phyloP scores from a whole-genome alignment of 2,797 vertebrate genomes.

The Vespertilio murinus region DNA sequence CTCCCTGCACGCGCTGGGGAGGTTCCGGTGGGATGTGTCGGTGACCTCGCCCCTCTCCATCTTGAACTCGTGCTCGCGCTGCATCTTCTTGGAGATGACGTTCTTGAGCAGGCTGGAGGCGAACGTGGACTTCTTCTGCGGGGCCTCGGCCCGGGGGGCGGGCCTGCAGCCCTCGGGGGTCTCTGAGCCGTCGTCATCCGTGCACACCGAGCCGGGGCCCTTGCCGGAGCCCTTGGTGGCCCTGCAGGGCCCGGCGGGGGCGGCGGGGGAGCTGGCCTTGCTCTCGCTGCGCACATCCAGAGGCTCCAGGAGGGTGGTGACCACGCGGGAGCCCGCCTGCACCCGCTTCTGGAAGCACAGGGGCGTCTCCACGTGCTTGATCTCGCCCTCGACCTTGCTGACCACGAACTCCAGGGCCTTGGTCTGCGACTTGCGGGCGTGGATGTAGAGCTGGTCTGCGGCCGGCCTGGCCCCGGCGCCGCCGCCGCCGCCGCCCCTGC shows the following conservation, averaged over 20 bases:
- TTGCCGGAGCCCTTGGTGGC: slow-evolving; percentile 80
- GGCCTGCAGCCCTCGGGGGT: slow-evolving; percentile 78
- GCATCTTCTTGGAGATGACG: slow-evolving; percentile 99
- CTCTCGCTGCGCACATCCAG: slow-evolving; percentile 88
- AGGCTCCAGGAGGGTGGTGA: slow-evolving; percentile 90
- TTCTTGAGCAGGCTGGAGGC: slow-evolving; percentile 96
- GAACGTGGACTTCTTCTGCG: slow-evolving; percentile 91
- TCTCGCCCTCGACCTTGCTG: slow-evolving; percentile 86
- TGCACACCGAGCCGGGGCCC: slow-evolving; percentile 82
- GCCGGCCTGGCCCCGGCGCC: slow-evolving; percentile 64
- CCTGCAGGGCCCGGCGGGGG: slow-evolving; percentile 65
- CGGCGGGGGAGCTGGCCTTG: slow-evolving; percentile 77
- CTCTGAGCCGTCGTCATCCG: slow-evolving; percentile 86
- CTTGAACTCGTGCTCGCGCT: slow-evolving; percentile 94
- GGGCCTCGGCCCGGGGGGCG: slow-evolving; percentile 69
- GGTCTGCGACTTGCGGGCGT: slow-evolving; percentile 85
- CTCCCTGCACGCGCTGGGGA: slow-evolving; percentile 70
- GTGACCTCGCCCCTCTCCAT: slow-evolving; percentile 92
- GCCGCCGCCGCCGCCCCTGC: slow-evolving; percentile 73
- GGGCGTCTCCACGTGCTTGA: slow-evolving; percentile 83
- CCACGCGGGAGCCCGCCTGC: slow-evolving; percentile 85
- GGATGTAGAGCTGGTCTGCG: slow-evolving; percentile 78
- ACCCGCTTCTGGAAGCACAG: slow-evolving; percentile 81
- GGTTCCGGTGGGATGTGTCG: slow-evolving; percentile 83
- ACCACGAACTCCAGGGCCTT: slow-evolving; percentile 87